Percentiles rank a stretch among this genome's conserved stretches.
Conservation (phyloP, 2,797 vertebrate genomes). For the Parauchenoglanis ngamensis region DNA sequence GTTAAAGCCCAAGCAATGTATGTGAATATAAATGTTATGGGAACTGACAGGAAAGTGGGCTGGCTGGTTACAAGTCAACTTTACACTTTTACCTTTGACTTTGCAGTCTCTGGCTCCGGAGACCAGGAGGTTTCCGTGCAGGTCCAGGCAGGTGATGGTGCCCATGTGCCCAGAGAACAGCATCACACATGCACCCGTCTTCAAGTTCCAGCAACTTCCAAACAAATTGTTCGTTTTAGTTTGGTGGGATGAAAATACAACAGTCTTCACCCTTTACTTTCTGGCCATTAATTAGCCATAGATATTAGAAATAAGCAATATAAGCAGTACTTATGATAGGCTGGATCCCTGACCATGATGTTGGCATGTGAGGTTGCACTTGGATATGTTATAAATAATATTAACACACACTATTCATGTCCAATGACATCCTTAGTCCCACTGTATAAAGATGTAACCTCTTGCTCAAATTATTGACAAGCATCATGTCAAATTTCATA, state of each 20-base stretch:
- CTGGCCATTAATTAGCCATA: not conserved
- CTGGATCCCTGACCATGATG: not conserved
- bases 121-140: constrained; percentile 72
- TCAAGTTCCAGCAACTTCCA: constrained; percentile 83
- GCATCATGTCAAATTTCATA: not conserved
- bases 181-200: constrained; percentile 73
- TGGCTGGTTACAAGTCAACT: not conserved
- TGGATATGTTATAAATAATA: too few relatives aligned
- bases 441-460: not conserved
- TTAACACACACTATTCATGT: not conserved
- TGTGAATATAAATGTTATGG: not conserved
- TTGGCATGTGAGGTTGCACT: not conserved
- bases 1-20: not conserved
- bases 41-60: not conserved
- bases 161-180: constrained; percentile 78
- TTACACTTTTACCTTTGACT: constrained; percentile 80
- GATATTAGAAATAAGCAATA: not conserved
- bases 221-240: constrained; percentile 6
- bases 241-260: not conserved
- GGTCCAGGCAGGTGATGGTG: constrained; percentile 81
- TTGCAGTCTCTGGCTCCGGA: constrained; percentile 83
- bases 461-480: not conserved
- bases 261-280: not conserved
- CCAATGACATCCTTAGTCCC: not conserved
- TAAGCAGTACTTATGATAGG: not conserved